Conservation (phyloP, 2,113 vertebrate species). For the Bungarus multicinctus region DNA sequence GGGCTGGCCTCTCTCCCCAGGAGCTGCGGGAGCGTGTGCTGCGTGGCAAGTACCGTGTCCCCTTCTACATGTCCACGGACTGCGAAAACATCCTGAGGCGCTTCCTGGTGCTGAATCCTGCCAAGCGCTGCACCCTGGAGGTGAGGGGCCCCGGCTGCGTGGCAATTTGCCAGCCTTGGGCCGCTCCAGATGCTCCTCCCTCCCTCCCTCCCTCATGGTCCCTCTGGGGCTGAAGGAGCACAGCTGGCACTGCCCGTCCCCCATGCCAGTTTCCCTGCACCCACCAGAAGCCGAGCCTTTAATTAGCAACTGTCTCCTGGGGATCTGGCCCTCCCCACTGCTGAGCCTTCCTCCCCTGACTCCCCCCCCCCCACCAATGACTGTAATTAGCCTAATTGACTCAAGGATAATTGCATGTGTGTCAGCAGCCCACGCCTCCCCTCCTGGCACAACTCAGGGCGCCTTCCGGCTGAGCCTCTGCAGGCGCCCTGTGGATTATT, state of each 20-base stretch:
- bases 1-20: constrained; percentile 51
- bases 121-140: constrained; percentile 91
- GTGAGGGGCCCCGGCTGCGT: constrained; percentile 58
- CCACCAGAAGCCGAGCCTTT: neutral
- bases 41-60: constrained; percentile 91
- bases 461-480: neutral
- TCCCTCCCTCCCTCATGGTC: no score
- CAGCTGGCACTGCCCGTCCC: neutral
- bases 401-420: constrained; percentile 45
- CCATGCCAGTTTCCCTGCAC: neutral
- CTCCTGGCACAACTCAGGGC: neutral
- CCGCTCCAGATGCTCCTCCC: neutral
- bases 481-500: neutral
- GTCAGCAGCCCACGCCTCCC: neutral
- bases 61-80: constrained; percentile 97
- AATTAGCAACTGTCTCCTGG: constrained; percentile 50
- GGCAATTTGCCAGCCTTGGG: neutral
- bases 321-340: neutral
- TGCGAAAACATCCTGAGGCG: constrained; percentile 90
- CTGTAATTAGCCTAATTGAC: constrained; percentile 31
- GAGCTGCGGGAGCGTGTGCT: constrained; percentile 91
- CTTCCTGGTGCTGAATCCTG: constrained; percentile 90
- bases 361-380: neutral
- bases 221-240: neutral
- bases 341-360: neutral